Base-by-base conservation (phyloP, 1,140 invertebrate species). In the Oryctes rhinoceros region DNA sequence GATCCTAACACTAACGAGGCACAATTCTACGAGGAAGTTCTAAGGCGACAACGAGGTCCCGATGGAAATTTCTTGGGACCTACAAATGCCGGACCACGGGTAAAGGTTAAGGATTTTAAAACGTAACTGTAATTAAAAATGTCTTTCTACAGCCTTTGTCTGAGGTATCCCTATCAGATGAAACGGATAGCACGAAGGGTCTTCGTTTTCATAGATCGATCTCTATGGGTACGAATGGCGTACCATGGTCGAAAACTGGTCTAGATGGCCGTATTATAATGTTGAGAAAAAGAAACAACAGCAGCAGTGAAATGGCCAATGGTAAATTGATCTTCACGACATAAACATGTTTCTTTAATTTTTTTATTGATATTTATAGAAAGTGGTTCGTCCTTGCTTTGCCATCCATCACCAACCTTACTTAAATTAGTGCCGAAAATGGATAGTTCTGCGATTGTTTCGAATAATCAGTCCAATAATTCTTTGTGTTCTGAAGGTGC, bases 391-490 rank as follows among this genome's bases (percentile, higher is more conserved):
- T 95, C 95, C 0, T 88, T 97, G 1, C 88, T 97, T 1, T 95
- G 94, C 79, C 93, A 96, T 85, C 96, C 96, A 9, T 97, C 96
- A 30, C 90, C 93, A 5, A 93, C 94, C 3, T 89, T 97, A 65
- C 92, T 94, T 81, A 92, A 92, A 84, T 85, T 95, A 47, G 92
- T 94, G 77, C 92, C 92, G 10, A 90, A 89, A 24, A 90, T 91
- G 84, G 90, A 91, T 82, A 88, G 90, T 80, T 90, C 90, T 0
- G 89, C 89, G 1, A 90, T 90, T 81, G 89, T 90, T 6, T 88
- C 87, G 0, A 85, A 85, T 2, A 88, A 83, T 79, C 83, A 84
- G 85, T 87, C 53, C 85, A 87, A 83, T 84, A 89, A 81, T 75
- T 82, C 82, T 30, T 78, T 84, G 62, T 82, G 80, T 74, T 82